Conservation (phyloP, 2,888 invertebrate species). For the Eilema caniola region DNA sequence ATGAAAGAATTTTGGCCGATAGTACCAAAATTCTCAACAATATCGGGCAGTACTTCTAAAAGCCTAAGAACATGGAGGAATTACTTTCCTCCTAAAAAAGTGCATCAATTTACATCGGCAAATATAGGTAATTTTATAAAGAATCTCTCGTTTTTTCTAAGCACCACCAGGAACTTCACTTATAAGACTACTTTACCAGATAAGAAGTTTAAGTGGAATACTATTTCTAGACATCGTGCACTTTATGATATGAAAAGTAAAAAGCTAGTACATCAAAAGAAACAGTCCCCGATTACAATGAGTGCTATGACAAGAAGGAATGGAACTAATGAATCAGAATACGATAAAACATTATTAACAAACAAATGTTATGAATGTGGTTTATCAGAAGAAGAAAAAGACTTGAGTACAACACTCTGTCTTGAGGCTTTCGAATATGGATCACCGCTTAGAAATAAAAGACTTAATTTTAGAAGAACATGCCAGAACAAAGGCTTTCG, state of each 20-base stretch:
- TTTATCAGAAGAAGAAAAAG: constrained; percentile 7
- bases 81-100: constrained; percentile 26
- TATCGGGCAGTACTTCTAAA: neutral
- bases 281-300: neutral
- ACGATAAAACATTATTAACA: constrained; percentile 13
- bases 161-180: neutral
- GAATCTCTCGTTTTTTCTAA: neutral
- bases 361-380: constrained; percentile 59
- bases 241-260: neutral
- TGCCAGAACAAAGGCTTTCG: constrained; percentile 28
- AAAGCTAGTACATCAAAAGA: neutral
- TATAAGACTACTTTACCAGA: neutral
- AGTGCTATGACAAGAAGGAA: neutral
- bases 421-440: constrained; percentile 38
- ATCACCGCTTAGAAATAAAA: neutral
- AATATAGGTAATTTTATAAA: neutral
- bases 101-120: neutral
- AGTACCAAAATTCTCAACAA: constrained; percentile 4
- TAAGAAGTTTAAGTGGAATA: neutral
- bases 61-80: constrained; percentile 34
- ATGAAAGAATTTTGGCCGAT: constrained; percentile 2
- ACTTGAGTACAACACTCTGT: constrained; percentile 45
- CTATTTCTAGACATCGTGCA: neutral
- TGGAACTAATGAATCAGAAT: neutral
- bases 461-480: constrained; percentile 21